These are phyloP conservation scores for Bostrychus sinensis DNA, from an alignment of 2,113 vertebrate genomes.

Conservation along the genomic window DNA sequence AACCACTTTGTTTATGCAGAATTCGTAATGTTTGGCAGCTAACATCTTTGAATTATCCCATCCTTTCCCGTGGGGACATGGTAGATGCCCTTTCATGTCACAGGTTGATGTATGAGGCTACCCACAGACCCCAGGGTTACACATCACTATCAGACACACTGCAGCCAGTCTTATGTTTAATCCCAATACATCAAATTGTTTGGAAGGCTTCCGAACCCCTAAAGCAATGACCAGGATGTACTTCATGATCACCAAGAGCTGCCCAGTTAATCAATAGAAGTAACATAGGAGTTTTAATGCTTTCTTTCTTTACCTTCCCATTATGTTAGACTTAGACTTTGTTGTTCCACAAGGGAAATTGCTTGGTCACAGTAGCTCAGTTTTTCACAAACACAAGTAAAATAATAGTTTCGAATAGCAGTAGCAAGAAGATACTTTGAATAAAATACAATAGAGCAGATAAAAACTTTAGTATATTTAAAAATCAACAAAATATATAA, in stretches of 20 bases:
- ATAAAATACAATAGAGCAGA: too few species aligned
- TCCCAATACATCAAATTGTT: slow-evolving; percentile 2
- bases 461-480: too few species aligned
- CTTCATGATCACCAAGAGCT: neutral
- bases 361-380: too few species aligned
- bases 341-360: too few species aligned
- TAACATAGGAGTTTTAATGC: neutral
- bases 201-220: neutral
- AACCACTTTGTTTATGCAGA: too few species aligned
- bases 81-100: neutral
- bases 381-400: too few species aligned
- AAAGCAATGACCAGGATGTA: neutral
- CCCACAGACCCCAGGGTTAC: slow-evolving; percentile 1
- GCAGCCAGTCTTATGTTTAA: neutral
- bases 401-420: too few species aligned
- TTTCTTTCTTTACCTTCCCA: too few species aligned
- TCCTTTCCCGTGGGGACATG: neutral
- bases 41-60: neutral
- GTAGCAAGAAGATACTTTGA: too few species aligned
- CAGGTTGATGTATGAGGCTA: neutral
- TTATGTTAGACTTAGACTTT: too few species aligned
- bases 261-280: neutral
- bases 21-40: too few species aligned
- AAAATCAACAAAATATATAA: too few species aligned
- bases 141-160: neutral